Conservation (phyloP, 1,140 invertebrate genomes). For the Bombus sibiricus region DNA sequence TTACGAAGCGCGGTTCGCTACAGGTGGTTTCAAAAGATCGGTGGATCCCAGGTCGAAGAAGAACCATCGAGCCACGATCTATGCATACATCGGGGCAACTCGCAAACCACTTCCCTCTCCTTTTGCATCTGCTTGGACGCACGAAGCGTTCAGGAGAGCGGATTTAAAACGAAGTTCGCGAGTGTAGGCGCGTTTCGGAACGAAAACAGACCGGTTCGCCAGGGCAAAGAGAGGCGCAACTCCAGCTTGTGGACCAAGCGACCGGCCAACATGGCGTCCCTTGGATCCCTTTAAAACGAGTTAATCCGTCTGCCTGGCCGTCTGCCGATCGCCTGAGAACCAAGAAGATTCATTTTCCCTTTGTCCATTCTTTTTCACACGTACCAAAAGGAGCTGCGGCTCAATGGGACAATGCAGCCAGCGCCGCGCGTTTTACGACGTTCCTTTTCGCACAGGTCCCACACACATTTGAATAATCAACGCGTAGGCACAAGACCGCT, state of each 20-base stretch:
- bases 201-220: slow-evolving; percentile 64
- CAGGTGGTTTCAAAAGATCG: not conserved
- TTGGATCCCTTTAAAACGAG: slow-evolving; percentile 74
- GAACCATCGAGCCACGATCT: not conserved
- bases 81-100: not conserved
- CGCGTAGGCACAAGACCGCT: slow-evolving; percentile 37
- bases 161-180: slow-evolving; percentile 46
- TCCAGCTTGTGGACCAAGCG: not conserved
- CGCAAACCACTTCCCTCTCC: not conserved
- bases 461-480: slow-evolving; percentile 56
- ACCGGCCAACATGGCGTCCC: slow-evolving; percentile 62
- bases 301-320: slow-evolving; percentile 73
- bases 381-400: slow-evolving; percentile 65
- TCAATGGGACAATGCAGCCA: slow-evolving; percentile 67
- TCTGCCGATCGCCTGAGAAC: slow-evolving; percentile 75
- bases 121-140: not conserved
- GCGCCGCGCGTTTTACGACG: slow-evolving; percentile 43
- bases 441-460: slow-evolving; percentile 55
- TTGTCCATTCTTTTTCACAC: slow-evolving; percentile 77
- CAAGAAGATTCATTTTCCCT: slow-evolving; percentile 77
- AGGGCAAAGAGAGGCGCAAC: not conserved
- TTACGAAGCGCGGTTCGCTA: no score
- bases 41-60: not conserved
- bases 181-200: slow-evolving; percentile 62
- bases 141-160: not conserved